A percentile compares a stretch with the other conserved stretches of the same genome.
These are phyloP conservation scores for Sebastes vulpes DNA, from an alignment of 2,797 vertebrate species.

Conservation along the genomic window DNA sequence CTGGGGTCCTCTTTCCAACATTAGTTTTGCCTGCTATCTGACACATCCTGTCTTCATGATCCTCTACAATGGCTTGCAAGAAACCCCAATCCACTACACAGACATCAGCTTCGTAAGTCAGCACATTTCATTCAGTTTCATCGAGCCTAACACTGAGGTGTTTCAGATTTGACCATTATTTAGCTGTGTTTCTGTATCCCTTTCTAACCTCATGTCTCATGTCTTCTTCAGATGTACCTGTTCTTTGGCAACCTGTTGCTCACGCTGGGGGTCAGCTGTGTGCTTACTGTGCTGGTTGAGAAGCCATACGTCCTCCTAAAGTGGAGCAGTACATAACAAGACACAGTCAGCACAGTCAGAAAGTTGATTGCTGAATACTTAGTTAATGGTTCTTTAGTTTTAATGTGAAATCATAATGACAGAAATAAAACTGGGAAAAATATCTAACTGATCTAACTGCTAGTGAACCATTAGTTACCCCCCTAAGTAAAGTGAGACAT, in stretches of 20 bases:
- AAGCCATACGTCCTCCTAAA: neutral
- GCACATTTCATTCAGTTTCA: neutral
- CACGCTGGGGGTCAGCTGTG: neutral
- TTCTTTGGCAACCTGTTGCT: neutral
- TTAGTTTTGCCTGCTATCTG: conserved; percentile 91
- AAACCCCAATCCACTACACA: conserved; percentile 87
- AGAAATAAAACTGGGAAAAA: no score
- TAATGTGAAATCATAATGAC: no score
- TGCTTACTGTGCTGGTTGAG: neutral
- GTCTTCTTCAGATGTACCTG: neutral
- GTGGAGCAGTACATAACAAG: neutral
- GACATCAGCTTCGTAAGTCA: conserved; percentile 89
- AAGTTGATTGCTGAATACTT: no score
- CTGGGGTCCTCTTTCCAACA: conserved; percentile 87
- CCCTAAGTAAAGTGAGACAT: no score
- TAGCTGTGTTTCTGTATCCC: neutral
- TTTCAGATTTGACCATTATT: neutral
- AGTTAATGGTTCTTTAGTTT: no score
- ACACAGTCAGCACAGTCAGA: neutral
- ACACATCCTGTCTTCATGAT: conserved; percentile 88
- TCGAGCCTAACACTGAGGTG: no score
- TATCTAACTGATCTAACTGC: no score
- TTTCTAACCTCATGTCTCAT: neutral
- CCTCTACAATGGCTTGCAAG: conserved; percentile 87
- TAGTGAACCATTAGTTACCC: no score